phyloP scores from a whole-genome alignment of 2,888 invertebrate genomes.

The Meiosimyza decipiens region DNA sequence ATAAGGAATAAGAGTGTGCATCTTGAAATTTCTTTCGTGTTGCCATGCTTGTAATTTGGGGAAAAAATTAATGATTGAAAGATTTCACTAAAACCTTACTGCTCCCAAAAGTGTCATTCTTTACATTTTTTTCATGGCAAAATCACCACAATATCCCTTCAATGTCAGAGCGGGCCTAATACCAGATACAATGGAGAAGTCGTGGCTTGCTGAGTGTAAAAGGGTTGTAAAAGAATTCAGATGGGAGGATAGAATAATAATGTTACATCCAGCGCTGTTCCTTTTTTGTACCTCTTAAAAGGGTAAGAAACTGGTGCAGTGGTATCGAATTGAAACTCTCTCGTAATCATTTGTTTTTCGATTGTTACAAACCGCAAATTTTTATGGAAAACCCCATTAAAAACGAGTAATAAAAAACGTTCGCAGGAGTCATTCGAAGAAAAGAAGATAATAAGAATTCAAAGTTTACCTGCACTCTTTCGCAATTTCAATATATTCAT shows the following conservation, averaged over 20 bases:
- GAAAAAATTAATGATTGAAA: no score
- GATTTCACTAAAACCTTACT: slow-evolving; percentile 50
- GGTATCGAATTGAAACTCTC: background rate
- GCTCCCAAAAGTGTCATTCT: slow-evolving; percentile 67
- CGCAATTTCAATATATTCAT: no score
- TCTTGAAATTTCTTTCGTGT: no score
- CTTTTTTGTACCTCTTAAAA: background rate
- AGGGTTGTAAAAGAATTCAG: slow-evolving; percentile 9
- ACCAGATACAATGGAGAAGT: background rate
- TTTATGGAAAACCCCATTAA: no score
- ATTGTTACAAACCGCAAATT: no score
- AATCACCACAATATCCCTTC: slow-evolving; percentile 68
- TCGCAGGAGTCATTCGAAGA: no score
- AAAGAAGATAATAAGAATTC: no score
- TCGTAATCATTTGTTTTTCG: no score
- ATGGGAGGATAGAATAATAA: slow-evolving; percentile 2
- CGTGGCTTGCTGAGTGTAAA: background rate
- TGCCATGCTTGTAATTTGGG: no score
- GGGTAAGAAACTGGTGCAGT: background rate
- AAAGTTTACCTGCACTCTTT: no score
- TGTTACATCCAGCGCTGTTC: background rate
- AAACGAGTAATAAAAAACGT: no score
- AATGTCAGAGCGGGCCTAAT: slow-evolving; percentile 51
- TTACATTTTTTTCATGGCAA: slow-evolving; percentile 56
- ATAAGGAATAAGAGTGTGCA: no score